phyloP scores from a whole-genome alignment of 1,140 invertebrate genomes.

The Drosophila varians region DNA sequence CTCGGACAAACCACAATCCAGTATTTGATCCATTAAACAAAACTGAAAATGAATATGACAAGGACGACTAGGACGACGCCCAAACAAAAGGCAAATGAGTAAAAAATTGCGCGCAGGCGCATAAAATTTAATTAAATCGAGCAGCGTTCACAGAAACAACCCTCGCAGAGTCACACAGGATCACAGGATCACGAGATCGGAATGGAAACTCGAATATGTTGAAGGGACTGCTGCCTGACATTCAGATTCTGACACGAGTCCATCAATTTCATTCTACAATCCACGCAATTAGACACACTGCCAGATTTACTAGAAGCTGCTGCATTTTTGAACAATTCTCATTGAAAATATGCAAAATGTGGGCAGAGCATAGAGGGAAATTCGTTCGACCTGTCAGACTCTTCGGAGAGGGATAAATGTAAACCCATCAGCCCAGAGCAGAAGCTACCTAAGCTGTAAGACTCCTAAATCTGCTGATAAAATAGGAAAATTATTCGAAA shows the following conservation, averaged over 20 bases:
- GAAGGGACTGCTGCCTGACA: slow-evolving; percentile 3
- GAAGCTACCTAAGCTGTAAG: slow-evolving; percentile 19
- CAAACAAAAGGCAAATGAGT: slow-evolving; percentile 61
- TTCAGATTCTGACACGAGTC: slow-evolving; percentile 62
- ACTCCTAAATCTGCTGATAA: slow-evolving; percentile 11
- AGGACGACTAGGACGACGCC: too few species aligned
- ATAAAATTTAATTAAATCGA: slow-evolving; percentile 80
- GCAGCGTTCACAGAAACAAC: slow-evolving; percentile 31
- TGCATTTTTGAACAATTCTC: slow-evolving; percentile 24
- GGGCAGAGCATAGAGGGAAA: slow-evolving; percentile 6
- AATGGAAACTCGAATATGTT: slow-evolving; percentile 24
- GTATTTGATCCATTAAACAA: slow-evolving; percentile 19
- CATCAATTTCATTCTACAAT: slow-evolving; percentile 67
- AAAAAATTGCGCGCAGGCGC: slow-evolving; percentile 77
- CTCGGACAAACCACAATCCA: slow-evolving; percentile 7
- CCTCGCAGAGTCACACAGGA: slow-evolving; percentile 41
- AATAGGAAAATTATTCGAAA: slow-evolving; percentile 36
- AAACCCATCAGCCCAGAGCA: slow-evolving; percentile 14
- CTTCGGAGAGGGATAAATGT: slow-evolving; percentile 14
- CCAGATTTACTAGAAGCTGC: slow-evolving; percentile 53
- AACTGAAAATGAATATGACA: slow-evolving; percentile 9
- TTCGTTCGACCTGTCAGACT: slow-evolving; percentile 45
- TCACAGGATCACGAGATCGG: too few species aligned
- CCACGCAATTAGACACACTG: slow-evolving; percentile 69
- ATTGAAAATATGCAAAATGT: slow-evolving; percentile 47